Conservation (phyloP, 1,140 invertebrate genomes). For the Tetraneura akinire region DNA sequence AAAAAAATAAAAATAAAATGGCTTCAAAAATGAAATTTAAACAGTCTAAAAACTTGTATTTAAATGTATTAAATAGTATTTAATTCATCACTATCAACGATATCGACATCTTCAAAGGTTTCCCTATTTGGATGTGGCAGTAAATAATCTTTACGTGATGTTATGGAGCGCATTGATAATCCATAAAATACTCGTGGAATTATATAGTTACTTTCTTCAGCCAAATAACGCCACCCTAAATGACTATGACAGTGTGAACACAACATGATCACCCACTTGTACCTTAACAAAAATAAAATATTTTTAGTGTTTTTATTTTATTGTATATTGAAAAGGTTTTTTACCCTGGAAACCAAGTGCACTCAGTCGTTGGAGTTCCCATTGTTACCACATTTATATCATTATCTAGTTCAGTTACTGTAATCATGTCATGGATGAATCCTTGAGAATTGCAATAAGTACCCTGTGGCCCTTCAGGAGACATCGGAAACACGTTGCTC, state of each 20-base stretch:
- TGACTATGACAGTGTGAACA: slow-evolving; percentile 21
- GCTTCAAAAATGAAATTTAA: too few species aligned
- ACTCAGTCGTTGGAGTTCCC: not conserved
- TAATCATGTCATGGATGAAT: slow-evolving; percentile 33
- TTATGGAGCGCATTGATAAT: not conserved
- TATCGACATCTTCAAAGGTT: not conserved
- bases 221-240: slow-evolving; percentile 24
- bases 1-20: too few species aligned
- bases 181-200: slow-evolving; percentile 6
- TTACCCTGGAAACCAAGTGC: slow-evolving; percentile 39
- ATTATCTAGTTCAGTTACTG: slow-evolving; percentile 14
- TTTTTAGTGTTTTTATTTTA: not conserved
- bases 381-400: not conserved
- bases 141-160: not conserved
- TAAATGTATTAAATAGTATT: not conserved
- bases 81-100: not conserved
- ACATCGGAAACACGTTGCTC: slow-evolving; percentile 38
- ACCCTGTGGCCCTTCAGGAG: slow-evolving; percentile 40
- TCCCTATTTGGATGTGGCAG: not conserved
- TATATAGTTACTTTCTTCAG: not conserved
- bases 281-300: not conserved
- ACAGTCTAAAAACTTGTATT: too few species aligned
- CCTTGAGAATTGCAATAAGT: slow-evolving; percentile 40
- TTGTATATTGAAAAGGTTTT: not conserved
- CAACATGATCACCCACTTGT: slow-evolving; percentile 23